phyloP scores from a whole-genome alignment of 2,888 invertebrate genomes.

The Polydrusus cervinus region DNA sequence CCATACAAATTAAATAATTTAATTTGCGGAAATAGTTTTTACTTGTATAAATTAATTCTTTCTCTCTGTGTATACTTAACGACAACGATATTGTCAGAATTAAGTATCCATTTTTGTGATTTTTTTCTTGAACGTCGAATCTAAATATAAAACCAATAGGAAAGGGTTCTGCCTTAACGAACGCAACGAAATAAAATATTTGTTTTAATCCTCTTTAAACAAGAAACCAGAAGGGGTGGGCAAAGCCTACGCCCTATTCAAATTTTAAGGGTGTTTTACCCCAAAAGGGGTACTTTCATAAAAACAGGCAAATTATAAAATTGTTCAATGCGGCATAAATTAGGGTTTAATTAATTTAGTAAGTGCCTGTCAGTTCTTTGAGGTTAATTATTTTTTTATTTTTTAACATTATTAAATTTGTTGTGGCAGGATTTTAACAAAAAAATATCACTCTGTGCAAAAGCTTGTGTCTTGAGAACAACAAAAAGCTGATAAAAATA shows the following conservation, averaged over 20 bases:
- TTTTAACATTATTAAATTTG: not conserved
- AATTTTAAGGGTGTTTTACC: slow-evolving; percentile 13
- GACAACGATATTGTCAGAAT: too few relatives aligned
- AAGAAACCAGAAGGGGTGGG: slow-evolving; percentile 28
- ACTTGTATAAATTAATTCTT: too few relatives aligned
- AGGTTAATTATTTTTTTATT: not conserved
- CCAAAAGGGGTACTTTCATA: slow-evolving; percentile 12
- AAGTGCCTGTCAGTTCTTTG: slow-evolving; percentile 3
- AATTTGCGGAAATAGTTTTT: too few relatives aligned
- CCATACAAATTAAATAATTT: too few relatives aligned
- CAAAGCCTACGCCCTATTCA: slow-evolving; percentile 17
- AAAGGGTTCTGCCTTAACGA: slow-evolving; percentile 20
- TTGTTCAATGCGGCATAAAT: slow-evolving; percentile 21
- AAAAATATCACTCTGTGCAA: not conserved
- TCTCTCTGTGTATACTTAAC: too few relatives aligned
- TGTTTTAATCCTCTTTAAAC: slow-evolving; percentile 37
- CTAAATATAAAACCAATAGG: slow-evolving; percentile 35
- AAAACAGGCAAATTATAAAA: slow-evolving; percentile 21
- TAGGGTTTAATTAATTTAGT: slow-evolving; percentile 22
- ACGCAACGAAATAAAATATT: slow-evolving; percentile 40
- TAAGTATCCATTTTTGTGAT: not conserved
- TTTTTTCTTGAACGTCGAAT: slow-evolving; percentile 5
- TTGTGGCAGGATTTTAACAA: not conserved
- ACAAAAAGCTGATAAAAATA: not conserved
- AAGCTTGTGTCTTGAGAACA: not conserved